Conservation (phyloP, 2,888 invertebrate genomes). For the Amphipoea lucens region DNA sequence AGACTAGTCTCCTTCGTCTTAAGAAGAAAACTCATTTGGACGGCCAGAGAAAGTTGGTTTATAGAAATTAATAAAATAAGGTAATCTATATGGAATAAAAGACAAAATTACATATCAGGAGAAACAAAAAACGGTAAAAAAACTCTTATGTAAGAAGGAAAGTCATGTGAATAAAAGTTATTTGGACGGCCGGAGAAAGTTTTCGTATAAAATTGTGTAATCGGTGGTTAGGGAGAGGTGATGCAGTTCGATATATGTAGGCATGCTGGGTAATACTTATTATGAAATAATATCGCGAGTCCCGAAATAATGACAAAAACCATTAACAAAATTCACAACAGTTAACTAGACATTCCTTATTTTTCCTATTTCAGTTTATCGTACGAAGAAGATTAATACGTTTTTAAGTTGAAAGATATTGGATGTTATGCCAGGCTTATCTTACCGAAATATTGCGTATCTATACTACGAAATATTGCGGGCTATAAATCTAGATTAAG, state of each 20-base stretch:
- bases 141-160: not conserved
- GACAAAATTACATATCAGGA: not conserved
- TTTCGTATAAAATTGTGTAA: not conserved
- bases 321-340: constrained; percentile 12
- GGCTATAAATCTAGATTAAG: constrained; percentile 52
- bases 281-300: constrained; percentile 22
- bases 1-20: no score
- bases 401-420: constrained; percentile 42
- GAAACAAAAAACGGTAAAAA: not conserved
- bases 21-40: not conserved
- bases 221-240: not conserved
- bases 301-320: constrained; percentile 6
- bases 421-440: constrained; percentile 29
- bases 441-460: constrained; percentile 41
- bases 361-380: constrained; percentile 36
- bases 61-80: no score
- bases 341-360: not conserved
- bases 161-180: not conserved
- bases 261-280: not conserved
- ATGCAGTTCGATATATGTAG: not conserved
- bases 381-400: constrained; percentile 36
- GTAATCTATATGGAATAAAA: not conserved
- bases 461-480: not conserved
- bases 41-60: not conserved
- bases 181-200: not conserved